A percentile compares a stretch with the other conserved stretches of the same genome.
Evolutionary conservation across 1,140 invertebrate genomes (phyloP).

Genomic region (Diplogasteroides magnus): DNA sequence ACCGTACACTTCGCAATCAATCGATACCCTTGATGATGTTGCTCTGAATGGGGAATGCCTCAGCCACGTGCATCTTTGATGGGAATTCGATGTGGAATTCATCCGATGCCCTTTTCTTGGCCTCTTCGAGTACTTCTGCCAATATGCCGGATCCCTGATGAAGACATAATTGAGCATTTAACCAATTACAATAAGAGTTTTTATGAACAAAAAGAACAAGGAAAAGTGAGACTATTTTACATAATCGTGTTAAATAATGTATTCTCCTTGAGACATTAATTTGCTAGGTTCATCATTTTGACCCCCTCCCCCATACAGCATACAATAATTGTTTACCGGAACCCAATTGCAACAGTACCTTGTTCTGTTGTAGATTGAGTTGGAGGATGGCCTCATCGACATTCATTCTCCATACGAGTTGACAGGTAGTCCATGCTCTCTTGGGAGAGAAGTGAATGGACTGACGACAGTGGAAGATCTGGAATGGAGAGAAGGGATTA

Average conservation of each 20-base stretch:
- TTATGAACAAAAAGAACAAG: no score
- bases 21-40: slow-evolving; percentile 46
- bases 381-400: slow-evolving; percentile 50
- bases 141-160: slow-evolving; percentile 40
- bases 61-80: slow-evolving; percentile 49
- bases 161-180: no score
- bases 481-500: no score
- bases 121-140: slow-evolving; percentile 46
- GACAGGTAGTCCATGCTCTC: slow-evolving; percentile 44
- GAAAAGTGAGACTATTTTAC: no score
- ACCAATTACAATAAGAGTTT: no score
- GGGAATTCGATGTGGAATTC: slow-evolving; percentile 49
- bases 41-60: slow-evolving; percentile 44
- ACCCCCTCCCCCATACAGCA: no score
- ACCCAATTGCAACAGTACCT: slow-evolving; percentile 29
- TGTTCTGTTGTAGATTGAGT: slow-evolving; percentile 37
- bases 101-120: slow-evolving; percentile 40
- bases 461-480: slow-evolving; percentile 15
- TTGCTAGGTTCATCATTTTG: no score
- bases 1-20: background rate
- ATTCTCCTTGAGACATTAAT: no score
- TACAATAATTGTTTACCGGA: no score
- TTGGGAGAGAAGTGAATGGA: slow-evolving; percentile 46
- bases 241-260: no score
- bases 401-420: slow-evolving; percentile 49